Evolutionary conservation across 2,113 vertebrate species (phyloP).

Genomic region (Nymphicus hollandicus): DNA sequence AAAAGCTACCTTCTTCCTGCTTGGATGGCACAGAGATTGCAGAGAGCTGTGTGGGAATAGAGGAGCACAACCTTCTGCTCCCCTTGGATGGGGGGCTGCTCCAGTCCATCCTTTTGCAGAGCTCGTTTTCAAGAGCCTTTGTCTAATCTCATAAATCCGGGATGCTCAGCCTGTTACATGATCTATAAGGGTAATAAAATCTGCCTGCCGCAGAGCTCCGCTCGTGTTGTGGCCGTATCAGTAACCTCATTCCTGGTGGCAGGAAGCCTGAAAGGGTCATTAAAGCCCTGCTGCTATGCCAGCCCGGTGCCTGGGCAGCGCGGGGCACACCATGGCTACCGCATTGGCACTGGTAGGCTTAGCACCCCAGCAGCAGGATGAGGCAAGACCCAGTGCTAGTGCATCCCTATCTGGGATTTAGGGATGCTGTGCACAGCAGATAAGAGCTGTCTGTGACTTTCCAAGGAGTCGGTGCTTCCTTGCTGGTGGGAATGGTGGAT

Average conservation of each 20-base stretch:
- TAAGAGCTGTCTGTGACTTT: not conserved
- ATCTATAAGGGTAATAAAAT: slow-evolving; percentile 53
- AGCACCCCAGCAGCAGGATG: not conserved
- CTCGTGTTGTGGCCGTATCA: not conserved
- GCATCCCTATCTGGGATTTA: not conserved
- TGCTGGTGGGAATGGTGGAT: not conserved
- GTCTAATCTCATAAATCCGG: slow-evolving; percentile 53
- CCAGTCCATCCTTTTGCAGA: not conserved
- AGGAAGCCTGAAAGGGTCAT: slow-evolving; percentile 12
- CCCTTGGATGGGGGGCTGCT: not conserved
- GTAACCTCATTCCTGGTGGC: not conserved
- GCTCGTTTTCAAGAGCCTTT: slow-evolving; percentile 7
- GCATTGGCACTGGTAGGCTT: rapidly evolving
- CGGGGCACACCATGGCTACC: rapidly evolving
- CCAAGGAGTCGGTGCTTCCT: not conserved
- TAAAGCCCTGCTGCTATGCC: not conserved
- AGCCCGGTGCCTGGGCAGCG: not conserved
- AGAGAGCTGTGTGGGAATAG: not conserved
- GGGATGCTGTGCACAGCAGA: not conserved
- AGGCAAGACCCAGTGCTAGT: rapidly evolving
- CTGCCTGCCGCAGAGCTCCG: not conserved
- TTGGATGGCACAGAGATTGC: not conserved
- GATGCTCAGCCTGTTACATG: slow-evolving; percentile 3
- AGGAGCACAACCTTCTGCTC: not conserved
- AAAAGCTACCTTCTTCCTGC: not conserved